Evolutionary conservation across 2,888 invertebrate species (phyloP).

Genomic region (Plebejus anna): DNA sequence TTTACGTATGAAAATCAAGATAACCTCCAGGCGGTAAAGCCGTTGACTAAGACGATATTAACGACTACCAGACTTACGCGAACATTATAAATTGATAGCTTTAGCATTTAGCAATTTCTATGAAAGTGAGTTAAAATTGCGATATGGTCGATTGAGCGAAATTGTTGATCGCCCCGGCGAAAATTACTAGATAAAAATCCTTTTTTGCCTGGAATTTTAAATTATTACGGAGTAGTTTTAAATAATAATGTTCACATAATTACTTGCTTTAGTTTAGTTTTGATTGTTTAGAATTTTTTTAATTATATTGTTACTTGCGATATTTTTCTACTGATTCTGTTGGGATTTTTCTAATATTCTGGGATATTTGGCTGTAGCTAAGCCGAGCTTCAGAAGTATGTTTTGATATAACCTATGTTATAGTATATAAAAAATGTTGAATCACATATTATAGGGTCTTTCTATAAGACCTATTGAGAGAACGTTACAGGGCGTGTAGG

Average conservation of each 20-base stretch:
- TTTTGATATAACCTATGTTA: too few species aligned
- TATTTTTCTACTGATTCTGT: too few species aligned
- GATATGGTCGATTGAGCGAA: slow-evolving; percentile 1
- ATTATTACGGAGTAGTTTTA: neutral
- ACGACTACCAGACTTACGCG: slow-evolving; percentile 37
- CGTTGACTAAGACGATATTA: slow-evolving; percentile 48
- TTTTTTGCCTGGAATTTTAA: neutral
- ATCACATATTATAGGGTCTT: too few species aligned
- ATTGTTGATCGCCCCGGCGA: neutral
- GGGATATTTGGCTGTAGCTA: too few species aligned
- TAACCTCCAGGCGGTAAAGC: slow-evolving; percentile 46
- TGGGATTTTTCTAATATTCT: too few species aligned
- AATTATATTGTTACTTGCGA: too few species aligned
- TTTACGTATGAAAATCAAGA: slow-evolving; percentile 51
- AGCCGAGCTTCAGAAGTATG: too few species aligned
- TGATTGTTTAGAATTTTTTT: too few species aligned
- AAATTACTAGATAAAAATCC: slow-evolving; percentile 3
- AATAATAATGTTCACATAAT: neutral
- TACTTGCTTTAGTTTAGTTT: too few species aligned
- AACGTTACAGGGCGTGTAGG: too few species aligned
- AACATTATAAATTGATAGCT: slow-evolving; percentile 22
- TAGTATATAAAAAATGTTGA: too few species aligned
- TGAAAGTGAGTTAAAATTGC: slow-evolving; percentile 26
- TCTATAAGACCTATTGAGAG: too few species aligned
- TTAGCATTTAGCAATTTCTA: slow-evolving; percentile 18